A percentile compares a stretch with the other conserved stretches of the same genome.
These are phyloP conservation scores for Delphinus delphis DNA, from an alignment of 2,113 vertebrate species.

Conservation along the genomic window DNA sequence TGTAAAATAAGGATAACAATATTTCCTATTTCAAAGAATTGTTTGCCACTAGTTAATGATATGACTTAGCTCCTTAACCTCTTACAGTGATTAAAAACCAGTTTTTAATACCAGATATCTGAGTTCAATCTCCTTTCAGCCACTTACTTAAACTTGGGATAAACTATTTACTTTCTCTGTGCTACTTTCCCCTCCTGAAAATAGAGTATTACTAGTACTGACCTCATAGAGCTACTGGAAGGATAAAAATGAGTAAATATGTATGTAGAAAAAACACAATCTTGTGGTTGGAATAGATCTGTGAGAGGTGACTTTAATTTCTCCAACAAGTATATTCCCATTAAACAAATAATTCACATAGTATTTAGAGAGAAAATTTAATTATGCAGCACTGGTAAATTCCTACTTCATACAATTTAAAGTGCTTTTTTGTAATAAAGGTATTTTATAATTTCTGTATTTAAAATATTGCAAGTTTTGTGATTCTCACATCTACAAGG, in stretches of 20 bases:
- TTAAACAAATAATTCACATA: background rate
- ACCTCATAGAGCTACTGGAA: background rate
- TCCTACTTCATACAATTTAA: background rate
- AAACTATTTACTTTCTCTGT: background rate
- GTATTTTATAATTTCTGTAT: background rate
- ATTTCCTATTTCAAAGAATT: background rate
- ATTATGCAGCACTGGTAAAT: background rate
- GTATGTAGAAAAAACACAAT: background rate
- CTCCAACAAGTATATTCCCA: background rate
- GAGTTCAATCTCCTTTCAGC: background rate
- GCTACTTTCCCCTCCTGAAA: background rate
- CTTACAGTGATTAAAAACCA: background rate
- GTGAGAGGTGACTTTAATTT: slow-evolving; percentile 1
- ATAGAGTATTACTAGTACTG: background rate
- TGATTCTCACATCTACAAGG: background rate
- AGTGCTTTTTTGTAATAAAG: background rate
- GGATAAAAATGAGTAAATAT: background rate
- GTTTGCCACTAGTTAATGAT: background rate
- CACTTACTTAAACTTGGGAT: background rate
- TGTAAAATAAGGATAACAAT: background rate
- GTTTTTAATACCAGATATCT: background rate
- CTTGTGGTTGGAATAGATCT: background rate
- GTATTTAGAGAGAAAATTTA: background rate
- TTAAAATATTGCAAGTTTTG: background rate
- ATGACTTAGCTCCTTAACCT: background rate